Conservation (phyloP, 1,140 invertebrate species). For the Mylabris phalerata region DNA sequence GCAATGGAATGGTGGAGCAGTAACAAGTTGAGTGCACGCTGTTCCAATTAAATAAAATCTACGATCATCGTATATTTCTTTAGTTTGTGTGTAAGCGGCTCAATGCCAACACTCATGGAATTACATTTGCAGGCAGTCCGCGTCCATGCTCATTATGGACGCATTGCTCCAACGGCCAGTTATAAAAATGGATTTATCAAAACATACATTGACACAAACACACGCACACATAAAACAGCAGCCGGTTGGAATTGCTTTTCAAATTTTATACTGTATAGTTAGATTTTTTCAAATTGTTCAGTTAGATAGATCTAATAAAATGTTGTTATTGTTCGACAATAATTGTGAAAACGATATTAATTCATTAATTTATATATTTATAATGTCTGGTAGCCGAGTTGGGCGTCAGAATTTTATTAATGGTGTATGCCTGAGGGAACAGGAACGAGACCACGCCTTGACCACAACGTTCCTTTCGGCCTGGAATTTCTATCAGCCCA, state of each 20-base stretch:
- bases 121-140: conserved; percentile 17
- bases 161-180: conserved; percentile 5
- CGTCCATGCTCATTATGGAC: conserved; percentile 15
- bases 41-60: conserved; percentile 35
- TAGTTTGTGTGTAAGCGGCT: conserved; percentile 10
- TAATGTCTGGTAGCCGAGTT: conserved; percentile 32
- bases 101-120: conserved; percentile 16
- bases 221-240: too few species aligned
- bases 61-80: conserved; percentile 21
- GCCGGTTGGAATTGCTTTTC: too few species aligned
- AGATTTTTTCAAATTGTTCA: too few species aligned
- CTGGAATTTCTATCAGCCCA: conserved; percentile 25
- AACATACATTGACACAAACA: not conserved
- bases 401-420: conserved; percentile 35
- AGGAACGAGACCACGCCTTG: conserved; percentile 28
- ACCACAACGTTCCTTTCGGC: conserved; percentile 17
- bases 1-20: conserved; percentile 22
- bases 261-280: too few species aligned
- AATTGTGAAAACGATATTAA: conserved; percentile 24
- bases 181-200: conserved; percentile 16
- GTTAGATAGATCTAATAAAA: too few species aligned
- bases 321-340: not conserved
- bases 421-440: conserved; percentile 27
- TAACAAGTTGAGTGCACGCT: conserved; percentile 28
- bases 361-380: conserved; percentile 35